phyloP scores from a whole-genome alignment of 2,113 vertebrate genomes.

The Nerophis ophidion region DNA sequence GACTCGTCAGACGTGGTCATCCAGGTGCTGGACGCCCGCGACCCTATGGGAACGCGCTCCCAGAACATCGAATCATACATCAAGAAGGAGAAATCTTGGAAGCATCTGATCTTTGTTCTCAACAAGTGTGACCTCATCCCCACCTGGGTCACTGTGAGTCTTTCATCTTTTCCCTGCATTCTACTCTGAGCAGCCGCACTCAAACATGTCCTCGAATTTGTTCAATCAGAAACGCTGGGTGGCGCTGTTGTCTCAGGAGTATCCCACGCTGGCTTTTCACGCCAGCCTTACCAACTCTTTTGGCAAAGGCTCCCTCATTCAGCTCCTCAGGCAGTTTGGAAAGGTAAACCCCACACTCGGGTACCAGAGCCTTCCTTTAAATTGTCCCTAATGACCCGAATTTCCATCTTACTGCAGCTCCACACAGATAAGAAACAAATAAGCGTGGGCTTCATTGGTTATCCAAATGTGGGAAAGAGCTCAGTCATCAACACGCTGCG shows the following conservation, averaged over 20 bases:
- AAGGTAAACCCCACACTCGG: constrained; percentile 74
- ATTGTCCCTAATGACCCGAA: constrained; percentile 12
- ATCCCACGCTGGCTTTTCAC: constrained; percentile 93
- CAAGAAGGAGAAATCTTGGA: constrained; percentile 96
- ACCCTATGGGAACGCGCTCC: constrained; percentile 93
- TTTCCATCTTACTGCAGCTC: constrained; percentile 71
- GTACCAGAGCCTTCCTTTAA: constrained; percentile 5
- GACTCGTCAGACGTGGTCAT: constrained; percentile 97
- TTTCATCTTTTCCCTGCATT: not conserved
- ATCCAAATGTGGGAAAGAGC: constrained; percentile 98
- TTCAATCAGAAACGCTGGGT: constrained; percentile 89
- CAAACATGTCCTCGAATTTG: not conserved
- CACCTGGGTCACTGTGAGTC: constrained; percentile 91
- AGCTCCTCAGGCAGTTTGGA: constrained; percentile 94
- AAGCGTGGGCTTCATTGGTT: constrained; percentile 97
- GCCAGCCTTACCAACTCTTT: constrained; percentile 97
- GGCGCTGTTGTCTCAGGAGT: constrained; percentile 86
- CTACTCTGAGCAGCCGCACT: not conserved
- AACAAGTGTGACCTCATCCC: constrained; percentile 98
- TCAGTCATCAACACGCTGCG: constrained; percentile 93
- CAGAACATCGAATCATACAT: constrained; percentile 88
- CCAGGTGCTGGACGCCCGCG: constrained; percentile 93
- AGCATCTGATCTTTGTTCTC: constrained; percentile 94
- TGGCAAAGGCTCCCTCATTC: constrained; percentile 96
- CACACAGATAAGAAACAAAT: constrained; percentile 99